Evolutionary conservation across 2,113 vertebrate genomes (phyloP).

Genomic region (Oenanthe oenanthe): DNA sequence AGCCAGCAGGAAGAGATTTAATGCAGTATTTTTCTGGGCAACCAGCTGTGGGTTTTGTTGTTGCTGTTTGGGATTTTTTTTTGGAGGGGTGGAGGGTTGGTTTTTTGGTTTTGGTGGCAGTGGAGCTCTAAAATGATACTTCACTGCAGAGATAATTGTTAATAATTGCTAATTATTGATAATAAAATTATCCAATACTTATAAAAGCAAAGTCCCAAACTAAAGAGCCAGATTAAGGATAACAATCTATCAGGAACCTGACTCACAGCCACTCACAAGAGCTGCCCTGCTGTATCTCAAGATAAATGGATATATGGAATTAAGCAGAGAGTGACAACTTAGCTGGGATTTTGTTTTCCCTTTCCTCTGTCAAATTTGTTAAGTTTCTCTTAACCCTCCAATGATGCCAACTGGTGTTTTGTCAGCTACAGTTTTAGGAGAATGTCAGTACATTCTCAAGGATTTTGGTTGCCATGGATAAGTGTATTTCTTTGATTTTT

Average conservation of each 20-base stretch:
- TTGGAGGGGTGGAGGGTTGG: fast-evolving
- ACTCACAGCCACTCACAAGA: background rate
- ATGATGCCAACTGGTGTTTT: slow-evolving; percentile 51
- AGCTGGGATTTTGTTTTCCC: slow-evolving; percentile 43
- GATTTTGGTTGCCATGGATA: slow-evolving; percentile 46
- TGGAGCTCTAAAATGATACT: background rate
- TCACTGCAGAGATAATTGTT: background rate
- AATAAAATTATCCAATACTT: background rate
- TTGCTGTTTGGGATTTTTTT: background rate
- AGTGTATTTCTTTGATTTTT: slow-evolving; percentile 33
- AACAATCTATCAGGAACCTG: slow-evolving; percentile 2
- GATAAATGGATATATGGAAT: background rate
- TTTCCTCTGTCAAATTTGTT: slow-evolving; percentile 26
- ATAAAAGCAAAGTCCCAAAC: background rate
- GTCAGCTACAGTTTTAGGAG: slow-evolving; percentile 34
- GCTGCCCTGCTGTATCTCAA: background rate
- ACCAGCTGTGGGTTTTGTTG: background rate
- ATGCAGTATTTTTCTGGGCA: background rate
- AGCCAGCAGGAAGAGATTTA: background rate
- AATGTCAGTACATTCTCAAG: slow-evolving; percentile 8
- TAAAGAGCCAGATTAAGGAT: background rate
- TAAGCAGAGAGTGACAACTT: background rate
- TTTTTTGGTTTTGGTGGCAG: background rate
- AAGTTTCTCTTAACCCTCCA: slow-evolving; percentile 39
- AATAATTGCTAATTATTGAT: no score